Percentiles rank a stretch among this genome's conserved stretches.
Evolutionary conservation across 2,797 vertebrate genomes (phyloP).

Genomic region (Gymnoscopelus braueri): DNA sequence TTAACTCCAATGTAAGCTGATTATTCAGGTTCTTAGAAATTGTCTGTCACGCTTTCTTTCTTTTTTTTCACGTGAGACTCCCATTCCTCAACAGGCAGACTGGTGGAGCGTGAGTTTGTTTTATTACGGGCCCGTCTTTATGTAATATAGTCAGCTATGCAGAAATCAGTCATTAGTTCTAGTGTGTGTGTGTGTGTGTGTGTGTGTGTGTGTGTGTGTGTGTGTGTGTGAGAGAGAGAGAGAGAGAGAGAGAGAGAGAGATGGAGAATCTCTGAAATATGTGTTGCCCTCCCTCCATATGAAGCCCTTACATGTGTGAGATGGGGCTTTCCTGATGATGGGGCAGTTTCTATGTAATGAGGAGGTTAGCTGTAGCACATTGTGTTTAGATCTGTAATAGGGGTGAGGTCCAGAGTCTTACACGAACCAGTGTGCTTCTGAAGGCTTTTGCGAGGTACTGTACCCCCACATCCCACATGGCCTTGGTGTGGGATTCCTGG

Average conservation of each 20-base stretch:
- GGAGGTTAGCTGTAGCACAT: constrained; percentile 28
- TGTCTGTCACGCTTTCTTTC: constrained; percentile 54
- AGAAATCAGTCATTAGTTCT: constrained; percentile 38
- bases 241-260: not conserved
- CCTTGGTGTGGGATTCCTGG: constrained; percentile 47
- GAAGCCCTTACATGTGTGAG: constrained; percentile 32
- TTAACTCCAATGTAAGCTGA: constrained; percentile 77
- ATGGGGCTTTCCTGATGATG: constrained; percentile 7
- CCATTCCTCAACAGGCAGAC: constrained; percentile 39
- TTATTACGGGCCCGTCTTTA: constrained; percentile 53
- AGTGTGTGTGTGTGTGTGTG: not conserved
- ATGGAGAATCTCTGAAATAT: constrained; percentile 25
- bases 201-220: too few relatives aligned
- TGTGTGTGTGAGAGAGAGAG: too few relatives aligned
- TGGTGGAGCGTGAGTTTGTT: constrained; percentile 51
- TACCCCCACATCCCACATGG: constrained; percentile 34
- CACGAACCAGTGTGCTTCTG: constrained; percentile 44
- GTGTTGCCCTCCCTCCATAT: constrained; percentile 22
- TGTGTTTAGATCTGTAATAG: constrained; percentile 40
- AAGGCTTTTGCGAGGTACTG: constrained; percentile 37
- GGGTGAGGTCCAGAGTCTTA: constrained; percentile 36
- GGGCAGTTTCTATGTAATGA: constrained; percentile 17
- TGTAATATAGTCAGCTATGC: constrained; percentile 47
- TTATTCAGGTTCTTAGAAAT: constrained; percentile 71
- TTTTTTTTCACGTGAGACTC: constrained; percentile 55